phyloP scores from a whole-genome alignment of 2,888 invertebrate species.

The Drosophila falleni region DNA sequence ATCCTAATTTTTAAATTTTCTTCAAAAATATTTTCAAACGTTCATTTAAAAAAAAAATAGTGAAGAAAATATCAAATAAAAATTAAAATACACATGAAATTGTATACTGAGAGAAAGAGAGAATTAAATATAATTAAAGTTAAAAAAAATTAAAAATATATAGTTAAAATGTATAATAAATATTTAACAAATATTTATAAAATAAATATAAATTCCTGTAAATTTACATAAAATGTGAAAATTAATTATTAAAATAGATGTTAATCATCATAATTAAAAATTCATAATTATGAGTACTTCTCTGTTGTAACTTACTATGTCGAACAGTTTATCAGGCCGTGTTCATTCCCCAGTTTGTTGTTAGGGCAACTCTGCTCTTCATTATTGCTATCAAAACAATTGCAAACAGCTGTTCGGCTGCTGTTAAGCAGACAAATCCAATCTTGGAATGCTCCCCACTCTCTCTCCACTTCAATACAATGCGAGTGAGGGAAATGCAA shows the following conservation, averaged over 20 bases:
- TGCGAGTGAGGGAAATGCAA: slow-evolving; percentile 59
- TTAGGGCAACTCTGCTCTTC: slow-evolving; percentile 16
- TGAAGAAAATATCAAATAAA: no score
- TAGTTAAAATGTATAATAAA: no score
- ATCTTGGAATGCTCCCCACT: slow-evolving; percentile 40
- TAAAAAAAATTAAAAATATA: no score
- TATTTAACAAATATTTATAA: no score
- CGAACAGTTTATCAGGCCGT: slow-evolving; percentile 9
- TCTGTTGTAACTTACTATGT: not conserved
- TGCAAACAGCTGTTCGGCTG: slow-evolving; percentile 69
- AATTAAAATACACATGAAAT: no score
- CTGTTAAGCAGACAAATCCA: slow-evolving; percentile 37
- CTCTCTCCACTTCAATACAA: slow-evolving; percentile 10
- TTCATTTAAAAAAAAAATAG: no score
- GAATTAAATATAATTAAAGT: no score
- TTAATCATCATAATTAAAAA: not conserved
- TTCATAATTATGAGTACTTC: slow-evolving; percentile 5
- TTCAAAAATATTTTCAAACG: no score
- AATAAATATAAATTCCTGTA: no score
- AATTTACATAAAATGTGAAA: no score
- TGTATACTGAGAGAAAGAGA: no score
- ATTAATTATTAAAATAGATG: not conserved
- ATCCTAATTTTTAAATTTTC: no score
- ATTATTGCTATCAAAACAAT: slow-evolving; percentile 47
- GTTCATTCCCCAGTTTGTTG: not conserved